phyloP scores from a whole-genome alignment of 2,888 invertebrate genomes.

The Eudasyphora cyanicolor region DNA sequence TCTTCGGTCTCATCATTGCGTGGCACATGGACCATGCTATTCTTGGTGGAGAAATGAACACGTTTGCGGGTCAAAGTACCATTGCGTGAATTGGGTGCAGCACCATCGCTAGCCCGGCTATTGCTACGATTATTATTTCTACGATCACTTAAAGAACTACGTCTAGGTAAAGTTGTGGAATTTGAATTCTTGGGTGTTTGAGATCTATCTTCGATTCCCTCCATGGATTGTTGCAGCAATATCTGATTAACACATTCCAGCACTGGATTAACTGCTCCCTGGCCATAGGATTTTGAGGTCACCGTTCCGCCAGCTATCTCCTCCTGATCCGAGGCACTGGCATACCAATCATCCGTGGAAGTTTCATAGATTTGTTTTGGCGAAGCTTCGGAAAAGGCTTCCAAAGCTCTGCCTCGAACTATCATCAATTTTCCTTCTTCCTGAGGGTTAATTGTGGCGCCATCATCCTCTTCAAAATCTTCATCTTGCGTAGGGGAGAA shows the following conservation, averaged over 20 bases:
- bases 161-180: constrained; percentile 69
- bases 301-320: constrained; percentile 77
- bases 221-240: constrained; percentile 87
- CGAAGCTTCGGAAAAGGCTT: constrained; percentile 76
- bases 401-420: constrained; percentile 72
- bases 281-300: constrained; percentile 74
- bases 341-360: constrained; percentile 87
- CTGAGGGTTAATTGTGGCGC: constrained; percentile 9
- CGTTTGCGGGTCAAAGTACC: constrained; percentile 80
- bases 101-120: constrained; percentile 66
- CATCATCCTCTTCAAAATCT: constrained; percentile 72
- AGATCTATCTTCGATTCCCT: constrained; percentile 76
- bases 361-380: constrained; percentile 78
- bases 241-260: constrained; percentile 92
- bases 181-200: constrained; percentile 74
- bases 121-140: constrained; percentile 69
- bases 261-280: constrained; percentile 89
- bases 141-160: constrained; percentile 73
- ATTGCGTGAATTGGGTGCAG: constrained; percentile 62
- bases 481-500: constrained; percentile 74
- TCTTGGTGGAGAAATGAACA: constrained; percentile 84
- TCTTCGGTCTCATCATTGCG: constrained; percentile 74
- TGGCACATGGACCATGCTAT: constrained; percentile 82
- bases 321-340: constrained; percentile 89
- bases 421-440: constrained; percentile 68